These are phyloP conservation scores for Molossus alvarezi DNA, from an alignment of 2,797 vertebrate species.

Conservation along the genomic window DNA sequence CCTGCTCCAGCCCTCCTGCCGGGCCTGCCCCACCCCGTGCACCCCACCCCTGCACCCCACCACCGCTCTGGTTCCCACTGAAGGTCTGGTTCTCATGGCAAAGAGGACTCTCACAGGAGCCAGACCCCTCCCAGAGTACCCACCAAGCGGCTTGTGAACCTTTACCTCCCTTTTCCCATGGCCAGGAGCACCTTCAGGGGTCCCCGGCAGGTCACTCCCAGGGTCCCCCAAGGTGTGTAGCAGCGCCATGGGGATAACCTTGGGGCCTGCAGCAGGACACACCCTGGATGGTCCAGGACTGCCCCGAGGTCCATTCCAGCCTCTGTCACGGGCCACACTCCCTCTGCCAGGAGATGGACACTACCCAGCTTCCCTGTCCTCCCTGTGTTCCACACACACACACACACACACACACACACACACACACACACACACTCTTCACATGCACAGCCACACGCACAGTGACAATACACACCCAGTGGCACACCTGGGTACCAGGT, in stretches of 20 bases:
- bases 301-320: neutral
- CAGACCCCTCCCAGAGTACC: neutral
- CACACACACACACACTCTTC: no score
- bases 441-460: neutral
- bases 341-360: neutral
- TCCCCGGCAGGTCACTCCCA: neutral
- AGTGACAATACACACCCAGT: neutral
- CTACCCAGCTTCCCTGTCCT: neutral
- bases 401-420: no score
- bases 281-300: neutral
- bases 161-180: neutral
- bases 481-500: neutral
- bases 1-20: neutral
- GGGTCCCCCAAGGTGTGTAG: neutral
- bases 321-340: neutral
- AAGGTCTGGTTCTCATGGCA: neutral
- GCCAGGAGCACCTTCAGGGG: neutral
- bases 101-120: neutral
- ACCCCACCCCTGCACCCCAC: neutral
- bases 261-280: neutral
- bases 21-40: neutral
- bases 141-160: neutral
- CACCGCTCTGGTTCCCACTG: fast-evolving
- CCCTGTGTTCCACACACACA: neutral
- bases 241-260: neutral